These are phyloP conservation scores for Salminus brasiliensis DNA, from an alignment of 2,113 vertebrate species.

Conservation along the genomic window DNA sequence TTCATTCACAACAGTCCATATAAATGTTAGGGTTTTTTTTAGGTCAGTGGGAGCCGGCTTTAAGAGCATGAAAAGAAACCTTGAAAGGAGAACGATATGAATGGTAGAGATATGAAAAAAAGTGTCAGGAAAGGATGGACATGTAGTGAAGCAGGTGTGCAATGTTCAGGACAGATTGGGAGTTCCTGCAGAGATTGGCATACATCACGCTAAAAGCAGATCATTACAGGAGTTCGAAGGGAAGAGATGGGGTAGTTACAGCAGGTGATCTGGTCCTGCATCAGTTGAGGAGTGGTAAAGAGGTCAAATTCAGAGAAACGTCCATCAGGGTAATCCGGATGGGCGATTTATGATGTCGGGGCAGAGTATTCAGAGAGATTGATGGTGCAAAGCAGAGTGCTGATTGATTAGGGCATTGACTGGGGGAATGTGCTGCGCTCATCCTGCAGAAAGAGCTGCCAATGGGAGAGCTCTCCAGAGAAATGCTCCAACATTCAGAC, in stretches of 20 bases:
- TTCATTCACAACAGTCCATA: too few relatives aligned
- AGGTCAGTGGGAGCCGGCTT: too few relatives aligned
- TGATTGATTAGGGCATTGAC: constrained; percentile 78
- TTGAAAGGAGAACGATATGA: too few relatives aligned
- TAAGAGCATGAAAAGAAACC: too few relatives aligned
- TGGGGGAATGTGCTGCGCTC: constrained; percentile 65
- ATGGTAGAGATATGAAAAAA: background rate
- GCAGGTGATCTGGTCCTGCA: background rate
- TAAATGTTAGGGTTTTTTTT: too few relatives aligned
- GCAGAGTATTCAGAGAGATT: constrained; percentile 71
- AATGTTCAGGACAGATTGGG: background rate
- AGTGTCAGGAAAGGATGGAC: background rate
- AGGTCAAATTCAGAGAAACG: constrained; percentile 44
- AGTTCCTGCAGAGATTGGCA: background rate
- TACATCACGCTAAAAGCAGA: background rate
- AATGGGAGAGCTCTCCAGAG: constrained; percentile 55
- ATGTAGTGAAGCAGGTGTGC: background rate
- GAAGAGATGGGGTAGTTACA: background rate
- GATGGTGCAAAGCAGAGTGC: constrained; percentile 66
- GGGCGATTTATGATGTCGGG: constrained; percentile 75
- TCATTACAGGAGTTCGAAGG: background rate
- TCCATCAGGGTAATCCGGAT: constrained; percentile 61
- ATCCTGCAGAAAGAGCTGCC: constrained; percentile 63
- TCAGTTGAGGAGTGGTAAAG: constrained; percentile 2
- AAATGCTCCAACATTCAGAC: constrained; percentile 66